These are phyloP conservation scores for Alosa alosa DNA, from an alignment of 2,113 vertebrate genomes.

Conservation along the genomic window DNA sequence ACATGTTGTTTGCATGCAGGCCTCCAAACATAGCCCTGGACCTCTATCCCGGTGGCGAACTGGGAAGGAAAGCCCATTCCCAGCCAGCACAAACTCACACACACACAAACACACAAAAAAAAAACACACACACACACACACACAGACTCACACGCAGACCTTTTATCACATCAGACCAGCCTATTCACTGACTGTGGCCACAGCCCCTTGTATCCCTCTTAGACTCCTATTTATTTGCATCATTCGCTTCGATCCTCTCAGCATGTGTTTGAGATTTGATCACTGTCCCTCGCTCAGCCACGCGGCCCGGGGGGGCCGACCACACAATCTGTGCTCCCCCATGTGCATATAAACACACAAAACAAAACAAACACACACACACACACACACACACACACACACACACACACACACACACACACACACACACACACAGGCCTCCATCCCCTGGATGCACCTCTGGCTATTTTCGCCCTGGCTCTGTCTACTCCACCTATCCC, in stretches of 20 bases:
- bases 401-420: not conserved
- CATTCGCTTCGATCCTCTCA: not conserved
- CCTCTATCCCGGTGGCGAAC: not conserved
- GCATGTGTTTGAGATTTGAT: constrained; percentile 13
- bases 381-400: not conserved
- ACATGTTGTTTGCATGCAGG: not conserved
- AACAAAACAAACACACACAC: not conserved
- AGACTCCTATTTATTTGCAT: not conserved
- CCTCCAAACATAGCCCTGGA: not conserved
- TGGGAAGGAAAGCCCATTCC: not conserved
- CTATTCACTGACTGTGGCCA: not conserved
- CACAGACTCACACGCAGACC: not conserved
- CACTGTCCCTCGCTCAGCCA: not conserved
- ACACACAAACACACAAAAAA: not conserved
- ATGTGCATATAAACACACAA: not conserved
- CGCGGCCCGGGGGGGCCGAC: not conserved
- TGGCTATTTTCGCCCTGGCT: not conserved
- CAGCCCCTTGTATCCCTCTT: not conserved
- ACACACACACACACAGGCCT: not conserved
- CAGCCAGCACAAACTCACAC: not conserved
- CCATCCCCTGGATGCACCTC: not conserved
- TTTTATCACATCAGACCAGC: not conserved
- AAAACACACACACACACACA: not conserved
- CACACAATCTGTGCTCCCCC: not conserved
- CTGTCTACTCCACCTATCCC: not conserved